Conservation (phyloP, 2,888 invertebrate genomes). For the Scaptodrosophila latifasciaeformis region DNA sequence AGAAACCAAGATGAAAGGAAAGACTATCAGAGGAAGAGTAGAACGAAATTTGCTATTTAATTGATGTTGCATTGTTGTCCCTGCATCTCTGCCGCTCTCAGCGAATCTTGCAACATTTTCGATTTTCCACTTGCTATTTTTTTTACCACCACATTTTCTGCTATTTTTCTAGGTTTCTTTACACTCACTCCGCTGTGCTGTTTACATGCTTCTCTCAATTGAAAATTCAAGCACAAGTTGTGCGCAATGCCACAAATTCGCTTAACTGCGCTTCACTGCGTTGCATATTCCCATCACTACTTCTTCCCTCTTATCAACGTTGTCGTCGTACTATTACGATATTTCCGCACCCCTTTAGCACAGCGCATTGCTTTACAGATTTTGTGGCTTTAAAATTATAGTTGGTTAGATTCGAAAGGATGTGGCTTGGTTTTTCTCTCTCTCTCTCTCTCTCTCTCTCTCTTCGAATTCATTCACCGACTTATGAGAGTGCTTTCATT, state of each 20-base stretch:
- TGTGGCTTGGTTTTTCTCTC: slow-evolving; percentile 29
- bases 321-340: too few relatives aligned
- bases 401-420: slow-evolving; percentile 44
- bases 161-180: slow-evolving; percentile 1
- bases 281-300: neutral
- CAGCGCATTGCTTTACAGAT: slow-evolving; percentile 14
- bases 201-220: slow-evolving; percentile 35
- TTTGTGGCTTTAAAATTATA: slow-evolving; percentile 58
- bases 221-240: slow-evolving; percentile 50
- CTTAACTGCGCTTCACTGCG: slow-evolving; percentile 11
- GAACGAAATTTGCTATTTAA: neutral
- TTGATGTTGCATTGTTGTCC: slow-evolving; percentile 1
- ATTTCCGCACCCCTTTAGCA: slow-evolving; percentile 1
- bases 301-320: too few relatives aligned
- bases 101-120: slow-evolving; percentile 13
- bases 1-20: neutral
- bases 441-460: neutral
- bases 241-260: slow-evolving; percentile 45
- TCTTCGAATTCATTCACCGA: neutral
- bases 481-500: neutral
- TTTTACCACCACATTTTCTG: neutral
- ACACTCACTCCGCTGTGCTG: slow-evolving; percentile 7
- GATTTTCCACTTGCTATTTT: slow-evolving; percentile 44
- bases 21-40: neutral
- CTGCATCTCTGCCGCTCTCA: neutral